A percentile compares a stretch with the other conserved stretches of the same genome.
These are phyloP conservation scores for Thalassarche chlororhynchos DNA, from an alignment of 2,113 vertebrate genomes.

Conservation along the genomic window DNA sequence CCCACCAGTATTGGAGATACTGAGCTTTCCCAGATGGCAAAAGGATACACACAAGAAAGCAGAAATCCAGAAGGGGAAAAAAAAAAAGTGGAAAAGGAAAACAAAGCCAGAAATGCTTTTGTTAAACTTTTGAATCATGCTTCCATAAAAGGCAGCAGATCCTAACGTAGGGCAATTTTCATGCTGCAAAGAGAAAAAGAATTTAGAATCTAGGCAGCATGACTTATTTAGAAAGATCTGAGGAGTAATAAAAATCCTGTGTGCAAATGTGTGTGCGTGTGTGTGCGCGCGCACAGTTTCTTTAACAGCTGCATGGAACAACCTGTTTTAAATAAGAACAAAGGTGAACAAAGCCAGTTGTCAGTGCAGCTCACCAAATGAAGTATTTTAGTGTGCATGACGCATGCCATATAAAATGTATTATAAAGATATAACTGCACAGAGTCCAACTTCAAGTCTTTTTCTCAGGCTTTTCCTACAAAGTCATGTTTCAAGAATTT, in stretches of 20 bases:
- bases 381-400: conserved; percentile 39
- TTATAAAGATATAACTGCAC: conserved; percentile 33
- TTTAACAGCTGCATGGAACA: conserved; percentile 37
- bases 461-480: background rate
- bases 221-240: conserved; percentile 15
- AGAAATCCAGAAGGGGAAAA: background rate
- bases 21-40: background rate
- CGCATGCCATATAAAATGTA: conserved; percentile 26
- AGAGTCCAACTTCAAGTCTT: background rate
- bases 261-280: background rate
- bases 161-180: background rate
- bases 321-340: conserved; percentile 61
- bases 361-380: background rate
- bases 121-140: conserved; percentile 3
- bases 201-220: conserved; percentile 20
- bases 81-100: background rate
- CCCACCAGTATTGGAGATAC: background rate
- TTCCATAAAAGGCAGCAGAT: background rate
- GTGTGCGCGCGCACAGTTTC: background rate
- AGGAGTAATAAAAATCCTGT: conserved; percentile 25
- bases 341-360: conserved; percentile 35
- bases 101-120: background rate
- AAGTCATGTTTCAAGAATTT: conserved; percentile 46
- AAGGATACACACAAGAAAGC: background rate
- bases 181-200: conserved; percentile 27